Conservation (phyloP, 2,113 vertebrate genomes). For the Heterochromis multidens region DNA sequence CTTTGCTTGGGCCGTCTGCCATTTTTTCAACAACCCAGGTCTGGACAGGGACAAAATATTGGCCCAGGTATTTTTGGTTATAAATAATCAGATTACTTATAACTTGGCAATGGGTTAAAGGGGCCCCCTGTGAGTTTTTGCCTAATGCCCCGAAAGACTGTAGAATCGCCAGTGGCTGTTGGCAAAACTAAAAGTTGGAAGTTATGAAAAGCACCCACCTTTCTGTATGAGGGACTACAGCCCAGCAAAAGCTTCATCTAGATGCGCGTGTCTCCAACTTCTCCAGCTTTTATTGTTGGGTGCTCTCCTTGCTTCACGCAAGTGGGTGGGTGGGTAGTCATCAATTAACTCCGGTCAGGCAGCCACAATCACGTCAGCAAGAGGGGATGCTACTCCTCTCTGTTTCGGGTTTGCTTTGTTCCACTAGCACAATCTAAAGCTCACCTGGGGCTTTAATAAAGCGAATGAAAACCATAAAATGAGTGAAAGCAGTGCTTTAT, state of each 20-base stretch:
- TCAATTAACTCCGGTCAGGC: no score
- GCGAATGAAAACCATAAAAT: background rate
- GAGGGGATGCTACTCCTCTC: background rate
- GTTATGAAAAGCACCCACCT: background rate
- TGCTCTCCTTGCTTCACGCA: background rate
- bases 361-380: no score
- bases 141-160: background rate
- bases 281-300: no score
- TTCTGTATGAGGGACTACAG: background rate
- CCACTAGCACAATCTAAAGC: background rate
- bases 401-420: background rate
- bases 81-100: no score
- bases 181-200: background rate
- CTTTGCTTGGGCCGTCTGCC: no score
- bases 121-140: background rate
- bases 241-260: background rate
- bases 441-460: background rate
- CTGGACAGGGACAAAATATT: no score
- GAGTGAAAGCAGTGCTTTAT: background rate
- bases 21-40: no score
- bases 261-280: background rate
- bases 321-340: background rate
- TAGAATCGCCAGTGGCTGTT: background rate
- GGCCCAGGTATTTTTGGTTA: no score
- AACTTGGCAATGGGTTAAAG: no score